phyloP scores from a whole-genome alignment of 2,797 vertebrate genomes.

The Schizopygopsis pylzovi region DNA sequence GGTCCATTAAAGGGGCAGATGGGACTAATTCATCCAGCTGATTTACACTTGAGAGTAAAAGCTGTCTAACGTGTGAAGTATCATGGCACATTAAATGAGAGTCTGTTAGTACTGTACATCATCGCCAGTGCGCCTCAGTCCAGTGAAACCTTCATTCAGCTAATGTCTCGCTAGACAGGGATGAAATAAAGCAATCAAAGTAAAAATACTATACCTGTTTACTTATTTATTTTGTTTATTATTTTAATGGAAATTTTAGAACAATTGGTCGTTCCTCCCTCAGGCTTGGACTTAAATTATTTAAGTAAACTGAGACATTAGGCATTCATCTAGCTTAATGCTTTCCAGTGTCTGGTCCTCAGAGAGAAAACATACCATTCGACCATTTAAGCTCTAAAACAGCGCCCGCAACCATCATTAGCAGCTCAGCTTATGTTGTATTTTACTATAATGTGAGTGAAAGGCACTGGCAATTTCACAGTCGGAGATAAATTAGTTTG shows the following conservation, averaged over 20 bases:
- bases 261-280: conserved; percentile 59
- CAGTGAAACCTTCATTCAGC: not conserved
- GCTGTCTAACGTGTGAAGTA: conserved; percentile 51
- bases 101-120: conserved; percentile 51
- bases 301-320: conserved; percentile 65
- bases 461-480: not conserved
- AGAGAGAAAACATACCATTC: conserved; percentile 49
- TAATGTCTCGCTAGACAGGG: not conserved
- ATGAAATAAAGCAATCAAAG: conserved; percentile 15
- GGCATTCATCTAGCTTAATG: conserved; percentile 69
- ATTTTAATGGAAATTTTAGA: conserved; percentile 62
- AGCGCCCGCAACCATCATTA: not conserved
- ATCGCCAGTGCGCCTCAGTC: conserved; percentile 16
- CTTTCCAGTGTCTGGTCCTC: conserved; percentile 62
- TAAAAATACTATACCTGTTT: conserved; percentile 1
- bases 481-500: conserved; percentile 4
- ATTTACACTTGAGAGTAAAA: conserved; percentile 40
- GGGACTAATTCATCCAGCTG: conserved; percentile 55
- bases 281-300: conserved; percentile 70
- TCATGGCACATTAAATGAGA: conserved; percentile 47
- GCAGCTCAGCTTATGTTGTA: not conserved
- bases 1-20: conserved; percentile 37
- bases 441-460: conserved; percentile 29
- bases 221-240: conserved; percentile 31
- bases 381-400: conserved; percentile 24